phyloP scores from a whole-genome alignment of 2,797 vertebrate species.

The Sternotherus odoratus region DNA sequence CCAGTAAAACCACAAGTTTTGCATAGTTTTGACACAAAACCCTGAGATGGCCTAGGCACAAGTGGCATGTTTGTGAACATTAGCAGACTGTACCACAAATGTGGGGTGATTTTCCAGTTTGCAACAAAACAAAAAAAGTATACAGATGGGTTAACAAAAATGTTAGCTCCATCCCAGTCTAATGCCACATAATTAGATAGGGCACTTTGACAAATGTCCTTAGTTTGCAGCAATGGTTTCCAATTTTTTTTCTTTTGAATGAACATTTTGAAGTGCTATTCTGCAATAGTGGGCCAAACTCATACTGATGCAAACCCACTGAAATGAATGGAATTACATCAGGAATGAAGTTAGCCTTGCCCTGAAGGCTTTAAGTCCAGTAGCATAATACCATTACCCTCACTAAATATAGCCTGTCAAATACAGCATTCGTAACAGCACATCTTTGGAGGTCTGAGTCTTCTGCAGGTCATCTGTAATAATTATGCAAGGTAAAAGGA shows the following conservation, averaged over 20 bases:
- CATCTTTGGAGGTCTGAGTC: background rate
- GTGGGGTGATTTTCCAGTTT: background rate
- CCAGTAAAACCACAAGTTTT: background rate
- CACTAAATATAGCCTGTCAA: slow-evolving; percentile 14
- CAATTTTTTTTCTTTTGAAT: slow-evolving; percentile 28
- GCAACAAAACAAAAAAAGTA: slow-evolving; percentile 15
- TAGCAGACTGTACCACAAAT: background rate
- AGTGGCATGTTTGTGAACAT: background rate
- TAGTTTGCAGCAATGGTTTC: background rate
- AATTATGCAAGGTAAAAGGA: background rate
- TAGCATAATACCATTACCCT: slow-evolving; percentile 39
- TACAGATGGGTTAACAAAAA: slow-evolving; percentile 12
- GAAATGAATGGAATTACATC: background rate
- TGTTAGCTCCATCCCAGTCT: background rate
- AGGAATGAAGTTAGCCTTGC: background rate
- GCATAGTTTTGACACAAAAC: background rate
- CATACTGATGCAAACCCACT: background rate
- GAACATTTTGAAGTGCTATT: background rate
- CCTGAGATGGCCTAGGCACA: background rate
- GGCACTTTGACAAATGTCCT: background rate
- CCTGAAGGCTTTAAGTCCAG: slow-evolving; percentile 5
- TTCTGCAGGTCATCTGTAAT: background rate
- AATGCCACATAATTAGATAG: slow-evolving; percentile 29
- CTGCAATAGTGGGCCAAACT: background rate
- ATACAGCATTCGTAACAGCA: background rate